phyloP scores from a whole-genome alignment of 2,888 invertebrate genomes.

The Clistopyga incitator region DNA sequence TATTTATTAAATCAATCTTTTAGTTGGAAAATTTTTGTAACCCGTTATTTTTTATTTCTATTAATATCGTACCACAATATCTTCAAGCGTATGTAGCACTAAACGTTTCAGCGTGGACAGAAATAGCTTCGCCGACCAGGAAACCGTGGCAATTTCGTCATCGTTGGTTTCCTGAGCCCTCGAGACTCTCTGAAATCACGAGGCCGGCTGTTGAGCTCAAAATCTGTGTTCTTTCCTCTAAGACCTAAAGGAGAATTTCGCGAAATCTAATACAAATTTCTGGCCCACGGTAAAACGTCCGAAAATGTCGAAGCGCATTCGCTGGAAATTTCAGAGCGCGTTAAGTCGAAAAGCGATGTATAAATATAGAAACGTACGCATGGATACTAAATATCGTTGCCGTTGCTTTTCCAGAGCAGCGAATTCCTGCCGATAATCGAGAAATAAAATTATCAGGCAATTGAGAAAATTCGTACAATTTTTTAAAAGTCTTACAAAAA shows the following conservation, averaged over 20 bases:
- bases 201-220: neutral
- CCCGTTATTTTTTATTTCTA: slow-evolving; percentile 1
- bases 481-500: no score
- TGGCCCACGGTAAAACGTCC: neutral
- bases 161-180: slow-evolving; percentile 64
- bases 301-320: neutral
- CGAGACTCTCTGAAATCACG: neutral
- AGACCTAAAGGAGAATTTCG: neutral
- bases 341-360: slow-evolving; percentile 63
- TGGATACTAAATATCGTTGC: slow-evolving; percentile 66
- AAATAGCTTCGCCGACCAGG: slow-evolving; percentile 59
- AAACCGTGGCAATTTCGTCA: slow-evolving; percentile 70
- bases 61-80: slow-evolving; percentile 35
- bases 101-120: slow-evolving; percentile 32
- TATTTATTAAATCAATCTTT: no score
- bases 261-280: neutral
- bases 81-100: slow-evolving; percentile 17
- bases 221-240: neutral
- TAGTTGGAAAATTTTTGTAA: no score
- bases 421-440: neutral
- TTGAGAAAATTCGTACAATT: no score
- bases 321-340: neutral
- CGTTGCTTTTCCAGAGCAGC: slow-evolving; percentile 65
- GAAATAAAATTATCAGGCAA: no score
- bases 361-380: slow-evolving; percentile 58